Evolutionary conservation across 1,140 invertebrate species (phyloP), one percentile per base, ranked within the genome.

Genomic region (Chironomus striatipennis): DNA sequence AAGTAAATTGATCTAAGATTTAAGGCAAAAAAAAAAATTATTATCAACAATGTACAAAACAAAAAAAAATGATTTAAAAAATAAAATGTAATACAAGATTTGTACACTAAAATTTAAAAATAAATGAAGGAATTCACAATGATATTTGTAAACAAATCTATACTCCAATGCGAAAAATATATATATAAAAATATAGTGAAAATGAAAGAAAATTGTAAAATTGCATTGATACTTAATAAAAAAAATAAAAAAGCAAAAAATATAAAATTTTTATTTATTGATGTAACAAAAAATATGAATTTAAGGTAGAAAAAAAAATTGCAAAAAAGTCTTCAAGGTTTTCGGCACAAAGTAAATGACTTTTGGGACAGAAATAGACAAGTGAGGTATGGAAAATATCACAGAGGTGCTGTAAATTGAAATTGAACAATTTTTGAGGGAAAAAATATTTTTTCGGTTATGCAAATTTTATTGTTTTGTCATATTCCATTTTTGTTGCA

Each of bases 141-240:
- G 47, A 57, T 57, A 57, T 57, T 57, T 57, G 47, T 57, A 57
- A 34, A 57, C 47, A 57, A 57, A 57, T 57, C 47, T 57, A 57
- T 57, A 57, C 47, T 57, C 12, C 47, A 57, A 57, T 57, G 47
- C 47, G 47, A 57, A 57, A 57, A 57, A 47, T 10, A 57, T 57
- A 57, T 57, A 57, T 57, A 57, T 15, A n/a, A 57, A 57, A 57
- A 47, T 10, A 57, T n/a, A 57, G 47, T 57, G 47, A 57, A 57
- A 57, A 47, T 10, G n/a, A 57, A n/a, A n/a, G 47, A 57, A 57
- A 57, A 57, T 57, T 57, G 47, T 57, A 57, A 57, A 57, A 57
- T 57, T 57, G 47, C 47, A 57, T 57, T 57, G 47, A 57, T 57
- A 57, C 47, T 57, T 57, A 57, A 57, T 57, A 57, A 57, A n/a